Base-by-base conservation (phyloP, 2,113 vertebrate genomes). In the Empidonax traillii region DNA sequence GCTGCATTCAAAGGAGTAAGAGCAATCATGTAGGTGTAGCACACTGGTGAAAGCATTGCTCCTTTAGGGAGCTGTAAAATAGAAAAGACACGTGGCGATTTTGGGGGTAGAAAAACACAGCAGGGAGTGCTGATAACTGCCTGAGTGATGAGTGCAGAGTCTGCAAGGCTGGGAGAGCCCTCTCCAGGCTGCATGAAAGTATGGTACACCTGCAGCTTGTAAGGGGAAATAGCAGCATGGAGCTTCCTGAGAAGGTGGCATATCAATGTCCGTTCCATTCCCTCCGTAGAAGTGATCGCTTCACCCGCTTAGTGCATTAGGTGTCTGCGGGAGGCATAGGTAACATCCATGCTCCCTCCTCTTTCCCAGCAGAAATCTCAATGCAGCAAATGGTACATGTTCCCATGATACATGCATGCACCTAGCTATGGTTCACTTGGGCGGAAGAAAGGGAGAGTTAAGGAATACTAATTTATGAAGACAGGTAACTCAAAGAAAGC, bases 201-300 rank as follows among this genome's bases (percentile, higher is more conserved):
- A 2, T 41, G 14, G 17, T 16, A 53, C 2, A 6, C 30, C 15
- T 52, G n/a, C 37, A 52, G 41, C 49, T 1, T 12, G 5, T 1
- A 28, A n/a, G 14, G 47, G 21, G 35, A 74, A 69, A 65, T 2
- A 20, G 37, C n/a, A 28, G 51, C 28, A 25, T 0, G 3, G 27
- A 76, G 46, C 31, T 82, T 73, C 73, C 53, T 3, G 3, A 47
- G 24, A 37, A 27, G 46, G 75, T 66, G 41, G 46, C 28, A 72
- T 61, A 81, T 25, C 51, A 10, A 11, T 5, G 8, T 17, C 78
- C 35, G 22, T 0, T 0, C 28, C 37, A 21, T 35, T 74, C 14
- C 10, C 14, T 39, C n/a, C 8, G 23, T 25, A 51, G 28, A 59
- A 62, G 39, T 3, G 58, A 85, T 5, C 9, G 4, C 28, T 37